These are phyloP conservation scores for Mareca penelope DNA, from an alignment of 2,797 vertebrate genomes.

Conservation along the genomic window DNA sequence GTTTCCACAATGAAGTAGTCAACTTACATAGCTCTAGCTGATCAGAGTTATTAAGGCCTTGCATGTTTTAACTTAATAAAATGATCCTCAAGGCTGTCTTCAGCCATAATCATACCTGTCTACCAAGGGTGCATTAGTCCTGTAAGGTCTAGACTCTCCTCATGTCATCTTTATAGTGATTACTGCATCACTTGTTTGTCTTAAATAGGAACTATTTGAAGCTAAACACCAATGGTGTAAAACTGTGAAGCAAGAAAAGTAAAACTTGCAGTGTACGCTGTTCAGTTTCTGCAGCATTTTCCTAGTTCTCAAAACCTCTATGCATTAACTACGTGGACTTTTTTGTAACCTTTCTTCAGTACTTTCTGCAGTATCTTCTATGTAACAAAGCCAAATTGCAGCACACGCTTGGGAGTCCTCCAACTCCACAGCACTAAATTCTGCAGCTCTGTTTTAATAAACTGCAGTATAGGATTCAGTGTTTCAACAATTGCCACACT, in stretches of 20 bases:
- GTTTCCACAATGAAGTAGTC: neutral
- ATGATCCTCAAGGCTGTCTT: neutral
- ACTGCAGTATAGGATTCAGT: neutral
- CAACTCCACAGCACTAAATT: neutral
- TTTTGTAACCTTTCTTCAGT: neutral
- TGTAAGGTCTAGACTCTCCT: neutral
- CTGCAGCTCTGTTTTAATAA: neutral
- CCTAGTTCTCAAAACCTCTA: neutral
- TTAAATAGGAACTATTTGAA: neutral
- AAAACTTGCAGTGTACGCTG: neutral
- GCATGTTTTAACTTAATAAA: neutral
- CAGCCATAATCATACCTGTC: neutral
- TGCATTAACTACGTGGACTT: neutral
- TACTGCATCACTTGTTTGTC: neutral
- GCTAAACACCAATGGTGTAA: neutral
- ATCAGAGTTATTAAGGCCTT: neutral
- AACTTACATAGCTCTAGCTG: neutral
- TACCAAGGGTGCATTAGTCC: neutral
- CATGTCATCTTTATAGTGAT: neutral
- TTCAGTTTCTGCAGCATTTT: neutral
- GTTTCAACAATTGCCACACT: accelerated
- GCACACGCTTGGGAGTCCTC: neutral
- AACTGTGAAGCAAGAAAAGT: neutral
- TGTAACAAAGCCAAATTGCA: neutral
- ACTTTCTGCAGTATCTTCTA: neutral